A percentile compares a stretch with the other conserved stretches of the same genome.
Evolutionary conservation across 2,888 invertebrate genomes (phyloP).

Genomic region (Globia sparganii): DNA sequence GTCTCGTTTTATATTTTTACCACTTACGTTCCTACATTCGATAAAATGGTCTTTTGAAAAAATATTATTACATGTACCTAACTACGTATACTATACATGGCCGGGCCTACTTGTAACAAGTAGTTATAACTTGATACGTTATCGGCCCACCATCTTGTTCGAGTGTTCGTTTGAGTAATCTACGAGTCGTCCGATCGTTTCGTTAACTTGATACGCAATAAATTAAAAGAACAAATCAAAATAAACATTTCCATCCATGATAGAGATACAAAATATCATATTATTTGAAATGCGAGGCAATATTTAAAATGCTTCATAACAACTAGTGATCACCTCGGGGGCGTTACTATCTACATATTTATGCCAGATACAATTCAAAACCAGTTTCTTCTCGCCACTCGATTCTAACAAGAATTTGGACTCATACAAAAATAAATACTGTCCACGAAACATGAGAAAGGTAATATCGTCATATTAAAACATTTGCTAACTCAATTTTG

Average conservation of each 20-base stretch:
- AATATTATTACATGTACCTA: not conserved
- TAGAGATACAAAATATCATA: slow-evolving; percentile 78
- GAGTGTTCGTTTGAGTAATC: slow-evolving; percentile 58
- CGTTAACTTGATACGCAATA: slow-evolving; percentile 66
- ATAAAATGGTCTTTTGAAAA: slow-evolving; percentile 25
- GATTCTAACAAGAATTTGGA: slow-evolving; percentile 89
- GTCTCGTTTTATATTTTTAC: slow-evolving; percentile 23
- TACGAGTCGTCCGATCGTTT: slow-evolving; percentile 58
- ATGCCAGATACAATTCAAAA: slow-evolving; percentile 86
- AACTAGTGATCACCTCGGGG: slow-evolving; percentile 83
- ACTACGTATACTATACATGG: not conserved
- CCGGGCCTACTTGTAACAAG: slow-evolving; percentile 52
- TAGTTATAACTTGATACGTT: slow-evolving; percentile 57
- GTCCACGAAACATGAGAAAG: slow-evolving; percentile 88
- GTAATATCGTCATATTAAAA: slow-evolving; percentile 81
- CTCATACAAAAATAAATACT: slow-evolving; percentile 89
- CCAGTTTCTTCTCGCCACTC: slow-evolving; percentile 85
- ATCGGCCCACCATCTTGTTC: slow-evolving; percentile 51
- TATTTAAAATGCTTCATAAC: slow-evolving; percentile 81
- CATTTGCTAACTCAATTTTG: slow-evolving; percentile 77
- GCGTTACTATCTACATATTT: slow-evolving; percentile 88
- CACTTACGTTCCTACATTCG: slow-evolving; percentile 3
- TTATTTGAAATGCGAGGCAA: slow-evolving; percentile 77
- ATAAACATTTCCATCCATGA: slow-evolving; percentile 68
- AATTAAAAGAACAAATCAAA: slow-evolving; percentile 67